These are phyloP conservation scores for Burhinus bistriatus DNA, from an alignment of 2,113 vertebrate genomes.

Conservation along the genomic window DNA sequence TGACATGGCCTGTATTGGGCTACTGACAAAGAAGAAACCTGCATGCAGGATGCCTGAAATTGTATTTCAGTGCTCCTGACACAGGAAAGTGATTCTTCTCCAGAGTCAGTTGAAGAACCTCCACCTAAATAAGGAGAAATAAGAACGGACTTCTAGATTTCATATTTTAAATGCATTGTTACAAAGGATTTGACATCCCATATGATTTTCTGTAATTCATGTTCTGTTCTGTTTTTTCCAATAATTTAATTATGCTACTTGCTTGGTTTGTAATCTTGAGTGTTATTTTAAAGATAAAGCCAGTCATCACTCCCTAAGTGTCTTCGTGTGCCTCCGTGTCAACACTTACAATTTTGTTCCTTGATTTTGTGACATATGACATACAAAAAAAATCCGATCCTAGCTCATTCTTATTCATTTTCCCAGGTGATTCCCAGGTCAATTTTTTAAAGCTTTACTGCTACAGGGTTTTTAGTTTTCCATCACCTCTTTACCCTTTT, in stretches of 20 bases:
- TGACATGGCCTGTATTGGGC: not conserved
- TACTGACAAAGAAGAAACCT: not conserved
- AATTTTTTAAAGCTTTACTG: not conserved
- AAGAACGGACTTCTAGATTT: not conserved
- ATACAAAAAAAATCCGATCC: not conserved
- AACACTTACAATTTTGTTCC: not conserved
- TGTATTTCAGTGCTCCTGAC: not conserved
- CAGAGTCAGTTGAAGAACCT: not conserved
- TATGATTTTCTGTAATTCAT: not conserved
- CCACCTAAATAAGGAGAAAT: not conserved
- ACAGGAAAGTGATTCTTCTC: not conserved
- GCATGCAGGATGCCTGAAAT: not conserved
- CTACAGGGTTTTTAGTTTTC: not conserved
- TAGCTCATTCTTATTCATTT: not conserved
- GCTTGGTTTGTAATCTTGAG: not conserved
- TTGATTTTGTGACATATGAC: not conserved
- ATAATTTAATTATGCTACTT: not conserved
- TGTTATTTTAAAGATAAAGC: not conserved
- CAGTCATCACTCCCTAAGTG: too few species aligned
- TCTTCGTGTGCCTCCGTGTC: not conserved
- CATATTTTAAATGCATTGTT: not conserved
- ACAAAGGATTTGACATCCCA: not conserved
- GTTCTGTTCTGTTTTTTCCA: not conserved
- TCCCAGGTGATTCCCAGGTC: not conserved
- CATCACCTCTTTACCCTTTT: not conserved